A percentile compares a stretch with the other conserved stretches of the same genome.
phyloP scores from a whole-genome alignment of 2,888 invertebrate species.

The Julus scanicus region DNA sequence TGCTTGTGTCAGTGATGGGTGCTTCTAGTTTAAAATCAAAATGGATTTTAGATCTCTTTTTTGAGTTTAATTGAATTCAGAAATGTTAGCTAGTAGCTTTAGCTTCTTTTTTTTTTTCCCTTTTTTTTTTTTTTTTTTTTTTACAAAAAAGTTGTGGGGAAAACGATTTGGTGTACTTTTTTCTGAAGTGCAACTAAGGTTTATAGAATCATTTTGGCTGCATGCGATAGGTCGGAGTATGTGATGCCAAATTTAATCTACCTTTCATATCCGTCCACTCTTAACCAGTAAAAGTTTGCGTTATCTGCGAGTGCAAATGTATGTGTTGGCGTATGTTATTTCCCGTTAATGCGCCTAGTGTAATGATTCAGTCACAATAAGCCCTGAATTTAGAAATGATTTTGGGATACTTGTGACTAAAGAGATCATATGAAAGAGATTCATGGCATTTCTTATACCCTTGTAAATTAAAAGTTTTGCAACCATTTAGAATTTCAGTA shows the following conservation, averaged over 20 bases:
- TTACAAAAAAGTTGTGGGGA: neutral
- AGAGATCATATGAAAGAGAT: neutral
- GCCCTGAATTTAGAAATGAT: neutral
- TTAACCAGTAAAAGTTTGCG: neutral
- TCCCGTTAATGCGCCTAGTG: neutral
- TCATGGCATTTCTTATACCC: neutral
- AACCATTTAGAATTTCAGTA: neutral
- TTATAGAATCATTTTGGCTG: conserved; percentile 25
- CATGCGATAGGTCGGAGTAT: neutral
- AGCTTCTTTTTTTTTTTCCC: conserved; percentile 15
- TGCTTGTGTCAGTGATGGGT: conserved; percentile 47
- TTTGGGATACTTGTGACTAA: neutral
- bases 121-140: no score
- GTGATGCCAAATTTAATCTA: conserved; percentile 40
- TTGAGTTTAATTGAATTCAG: conserved; percentile 44
- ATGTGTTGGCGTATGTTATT: neutral
- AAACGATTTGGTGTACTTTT: neutral
- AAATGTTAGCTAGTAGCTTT: conserved; percentile 43
- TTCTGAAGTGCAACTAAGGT: neutral
- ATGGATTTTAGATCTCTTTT: conserved; percentile 43
- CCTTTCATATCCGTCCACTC: conserved; percentile 28
- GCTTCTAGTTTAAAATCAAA: conserved; percentile 47
- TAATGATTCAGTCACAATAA: neutral
- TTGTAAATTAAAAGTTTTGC: neutral
- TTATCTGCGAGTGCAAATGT: neutral